These are phyloP conservation scores for Eleginops maclovinus DNA, from an alignment of 2,113 vertebrate species.

Conservation along the genomic window DNA sequence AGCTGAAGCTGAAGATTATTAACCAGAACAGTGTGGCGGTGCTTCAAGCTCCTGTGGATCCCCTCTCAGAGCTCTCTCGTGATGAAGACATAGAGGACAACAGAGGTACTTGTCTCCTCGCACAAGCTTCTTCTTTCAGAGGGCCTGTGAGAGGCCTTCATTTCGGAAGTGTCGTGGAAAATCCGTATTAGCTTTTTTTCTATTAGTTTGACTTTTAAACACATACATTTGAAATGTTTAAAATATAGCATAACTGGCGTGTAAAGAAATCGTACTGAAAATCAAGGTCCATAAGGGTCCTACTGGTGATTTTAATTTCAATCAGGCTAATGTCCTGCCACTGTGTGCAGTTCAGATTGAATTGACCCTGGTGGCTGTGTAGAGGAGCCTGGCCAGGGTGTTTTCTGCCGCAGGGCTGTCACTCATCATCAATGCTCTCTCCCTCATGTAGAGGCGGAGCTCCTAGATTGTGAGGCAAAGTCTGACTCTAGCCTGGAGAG, in stretches of 20 bases:
- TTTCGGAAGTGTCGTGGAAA: neutral
- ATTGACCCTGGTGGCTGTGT: constrained; percentile 48
- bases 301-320: constrained; percentile 50
- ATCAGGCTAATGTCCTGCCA: constrained; percentile 58
- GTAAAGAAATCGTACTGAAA: constrained; percentile 6
- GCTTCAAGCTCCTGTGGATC: constrained; percentile 92
- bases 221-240: too few relatives aligned
- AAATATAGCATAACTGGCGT: too few relatives aligned
- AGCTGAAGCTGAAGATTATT: constrained; percentile 98
- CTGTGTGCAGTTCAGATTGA: constrained; percentile 42
- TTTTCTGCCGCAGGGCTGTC: constrained; percentile 62
- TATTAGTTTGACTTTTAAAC: neutral
- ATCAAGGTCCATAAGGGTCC: constrained; percentile 26
- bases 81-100: constrained; percentile 93
- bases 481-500: constrained; percentile 98
- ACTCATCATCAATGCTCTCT: constrained; percentile 68
- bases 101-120: constrained; percentile 86
- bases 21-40: constrained; percentile 99
- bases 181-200: neutral
- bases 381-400: constrained; percentile 43
- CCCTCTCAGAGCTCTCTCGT: constrained; percentile 91
- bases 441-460: constrained; percentile 88
- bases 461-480: constrained; percentile 95
- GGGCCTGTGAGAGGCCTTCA: constrained; percentile 1
- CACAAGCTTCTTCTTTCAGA: constrained; percentile 30